Conservation (phyloP, 2,888 invertebrate species). For the Torymus aiolomorphi region DNA sequence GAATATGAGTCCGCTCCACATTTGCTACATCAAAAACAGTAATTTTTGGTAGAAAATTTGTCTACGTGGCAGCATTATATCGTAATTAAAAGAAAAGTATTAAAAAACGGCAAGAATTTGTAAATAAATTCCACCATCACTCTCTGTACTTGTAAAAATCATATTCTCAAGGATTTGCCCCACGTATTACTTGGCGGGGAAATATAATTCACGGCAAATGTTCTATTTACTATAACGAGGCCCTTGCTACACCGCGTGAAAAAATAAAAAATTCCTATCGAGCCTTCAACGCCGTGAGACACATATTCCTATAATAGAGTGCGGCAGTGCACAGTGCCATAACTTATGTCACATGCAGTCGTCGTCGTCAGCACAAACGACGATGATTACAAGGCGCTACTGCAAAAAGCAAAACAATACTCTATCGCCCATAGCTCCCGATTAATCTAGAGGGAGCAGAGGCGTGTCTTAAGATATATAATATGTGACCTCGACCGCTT, state of each 20-base stretch:
- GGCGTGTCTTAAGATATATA: neutral
- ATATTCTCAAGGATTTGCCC: neutral
- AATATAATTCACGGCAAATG: conserved; percentile 28
- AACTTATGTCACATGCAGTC: conserved; percentile 3
- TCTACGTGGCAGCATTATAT: no score
- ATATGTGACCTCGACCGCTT: conserved; percentile 1
- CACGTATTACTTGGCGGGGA: neutral
- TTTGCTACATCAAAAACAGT: no score
- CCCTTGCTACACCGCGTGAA: neutral
- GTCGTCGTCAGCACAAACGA: neutral
- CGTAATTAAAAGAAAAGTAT: no score
- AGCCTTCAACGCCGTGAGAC: neutral
- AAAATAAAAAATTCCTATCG: conserved; percentile 20
- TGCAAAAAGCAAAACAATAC: no score
- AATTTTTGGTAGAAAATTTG: no score
- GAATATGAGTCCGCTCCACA: no score
- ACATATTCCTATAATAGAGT: conserved; percentile 6
- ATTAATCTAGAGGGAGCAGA: neutral
- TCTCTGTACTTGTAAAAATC: no score
- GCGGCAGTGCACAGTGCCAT: neutral
- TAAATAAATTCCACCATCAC: no score
- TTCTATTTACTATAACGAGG: conserved; percentile 25
- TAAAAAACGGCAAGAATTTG: no score
- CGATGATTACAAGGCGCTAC: conserved; percentile 2
- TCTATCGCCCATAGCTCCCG: neutral